These are phyloP conservation scores for Danio tinwini DNA, from an alignment of 2,797 vertebrate species.

Conservation along the genomic window DNA sequence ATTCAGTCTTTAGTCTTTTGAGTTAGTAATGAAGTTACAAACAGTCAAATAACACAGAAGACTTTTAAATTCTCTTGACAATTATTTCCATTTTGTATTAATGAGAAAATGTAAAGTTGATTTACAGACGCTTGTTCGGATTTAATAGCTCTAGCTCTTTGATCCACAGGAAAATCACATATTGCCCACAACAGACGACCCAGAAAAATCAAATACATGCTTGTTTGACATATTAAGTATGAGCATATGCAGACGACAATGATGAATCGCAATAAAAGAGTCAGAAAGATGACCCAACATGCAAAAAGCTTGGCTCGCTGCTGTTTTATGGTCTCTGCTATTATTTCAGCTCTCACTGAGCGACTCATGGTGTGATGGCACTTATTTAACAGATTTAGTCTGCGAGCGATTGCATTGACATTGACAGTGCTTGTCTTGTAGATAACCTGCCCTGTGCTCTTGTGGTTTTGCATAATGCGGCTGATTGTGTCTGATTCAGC, in stretches of 20 bases:
- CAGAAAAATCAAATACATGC: constrained; percentile 20
- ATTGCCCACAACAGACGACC: not conserved
- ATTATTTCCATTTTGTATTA: not conserved
- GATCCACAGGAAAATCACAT: not conserved
- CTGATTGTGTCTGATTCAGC: not conserved
- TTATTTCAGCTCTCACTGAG: constrained; percentile 17
- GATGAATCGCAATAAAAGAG: constrained; percentile 5
- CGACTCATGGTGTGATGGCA: not conserved
- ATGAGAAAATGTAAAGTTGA: not conserved
- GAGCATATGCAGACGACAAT: constrained; percentile 26
- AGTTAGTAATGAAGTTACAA: too few relatives aligned
- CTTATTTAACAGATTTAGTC: not conserved
- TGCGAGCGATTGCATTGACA: not conserved
- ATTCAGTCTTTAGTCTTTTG: too few relatives aligned
- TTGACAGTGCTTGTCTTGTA: not conserved
- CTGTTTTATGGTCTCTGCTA: constrained; percentile 28
- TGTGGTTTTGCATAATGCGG: constrained; percentile 6
- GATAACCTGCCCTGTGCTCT: not conserved
- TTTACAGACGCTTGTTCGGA: not conserved
- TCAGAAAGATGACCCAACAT: not conserved
- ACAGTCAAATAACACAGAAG: too few relatives aligned
- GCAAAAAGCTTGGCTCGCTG: constrained; percentile 18
- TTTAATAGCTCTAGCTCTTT: constrained; percentile 17
- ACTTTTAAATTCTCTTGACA: too few relatives aligned
- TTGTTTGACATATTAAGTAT: constrained; percentile 28